A percentile compares a stretch with the other conserved stretches of the same genome.
phyloP scores from a whole-genome alignment of 2,888 invertebrate species.

The Lasioglossum marginatum region DNA sequence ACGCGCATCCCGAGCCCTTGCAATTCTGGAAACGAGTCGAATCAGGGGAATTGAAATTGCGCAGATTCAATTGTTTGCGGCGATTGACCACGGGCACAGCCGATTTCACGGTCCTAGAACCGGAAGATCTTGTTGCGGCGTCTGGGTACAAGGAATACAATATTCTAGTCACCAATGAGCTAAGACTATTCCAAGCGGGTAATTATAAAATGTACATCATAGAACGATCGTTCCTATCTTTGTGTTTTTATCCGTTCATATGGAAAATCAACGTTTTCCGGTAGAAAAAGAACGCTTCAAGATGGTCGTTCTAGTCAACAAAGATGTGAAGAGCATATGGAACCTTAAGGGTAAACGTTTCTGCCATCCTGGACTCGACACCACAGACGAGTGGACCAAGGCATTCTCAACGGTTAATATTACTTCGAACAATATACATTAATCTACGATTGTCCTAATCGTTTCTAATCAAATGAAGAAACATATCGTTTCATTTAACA shows the following conservation, averaged over 20 bases:
- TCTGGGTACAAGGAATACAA: slow-evolving; percentile 89
- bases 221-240: not conserved
- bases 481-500: slow-evolving; percentile 76
- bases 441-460: not conserved
- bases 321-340: slow-evolving; percentile 87
- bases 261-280: not conserved
- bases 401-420: slow-evolving; percentile 90
- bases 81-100: slow-evolving; percentile 91
- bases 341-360: slow-evolving; percentile 89
- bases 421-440: not conserved
- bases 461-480: too few relatives aligned
- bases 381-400: slow-evolving; percentile 90
- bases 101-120: slow-evolving; percentile 93
- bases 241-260: not conserved
- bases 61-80: slow-evolving; percentile 92
- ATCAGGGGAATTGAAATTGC: slow-evolving; percentile 16
- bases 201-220: slow-evolving; percentile 49
- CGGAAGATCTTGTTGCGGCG: slow-evolving; percentile 92
- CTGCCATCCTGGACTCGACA: slow-evolving; percentile 93
- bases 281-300: slow-evolving; percentile 78
- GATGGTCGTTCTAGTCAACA: slow-evolving; percentile 89
- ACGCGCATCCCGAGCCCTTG: too few relatives aligned
- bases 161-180: slow-evolving; percentile 89
- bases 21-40: too few relatives aligned
- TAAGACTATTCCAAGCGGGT: slow-evolving; percentile 86